Evolutionary conservation across 2,797 vertebrate genomes (phyloP).

Genomic region (Rhynchotus rufescens): DNA sequence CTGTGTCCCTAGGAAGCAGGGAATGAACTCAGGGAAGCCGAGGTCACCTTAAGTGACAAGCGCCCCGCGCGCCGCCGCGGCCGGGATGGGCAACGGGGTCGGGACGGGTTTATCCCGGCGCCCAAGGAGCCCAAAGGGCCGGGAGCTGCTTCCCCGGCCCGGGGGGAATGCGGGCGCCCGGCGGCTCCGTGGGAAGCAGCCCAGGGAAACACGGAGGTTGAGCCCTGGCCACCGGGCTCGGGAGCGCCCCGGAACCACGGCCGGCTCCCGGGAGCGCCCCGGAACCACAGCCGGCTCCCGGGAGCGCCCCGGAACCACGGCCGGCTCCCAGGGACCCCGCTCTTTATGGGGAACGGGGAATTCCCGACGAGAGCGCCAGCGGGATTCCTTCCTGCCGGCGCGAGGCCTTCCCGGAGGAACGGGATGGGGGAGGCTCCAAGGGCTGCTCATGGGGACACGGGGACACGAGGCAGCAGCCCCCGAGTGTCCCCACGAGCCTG

Average conservation of each 20-base stretch:
- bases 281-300: background rate
- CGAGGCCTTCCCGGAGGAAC: background rate
- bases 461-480: too few species aligned
- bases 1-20: too few species aligned
- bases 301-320: background rate
- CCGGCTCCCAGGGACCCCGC: background rate
- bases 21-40: background rate
- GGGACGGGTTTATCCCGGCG: too few species aligned
- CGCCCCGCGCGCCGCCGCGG: too few species aligned
- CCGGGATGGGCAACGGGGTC: too few species aligned
- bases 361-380: background rate
- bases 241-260: background rate
- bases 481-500: background rate
- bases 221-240: too few species aligned
- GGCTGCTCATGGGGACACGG: background rate
- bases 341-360: background rate
- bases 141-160: too few species aligned
- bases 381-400: accelerated
- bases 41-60: background rate
- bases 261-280: background rate
- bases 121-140: too few species aligned
- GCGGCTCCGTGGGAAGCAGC: too few species aligned
- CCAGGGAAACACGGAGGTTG: too few species aligned
- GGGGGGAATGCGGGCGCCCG: too few species aligned
- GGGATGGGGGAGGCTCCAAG: background rate